Conservation (phyloP, 2,888 invertebrate species). For the Nasonovia ribisnigri region DNA sequence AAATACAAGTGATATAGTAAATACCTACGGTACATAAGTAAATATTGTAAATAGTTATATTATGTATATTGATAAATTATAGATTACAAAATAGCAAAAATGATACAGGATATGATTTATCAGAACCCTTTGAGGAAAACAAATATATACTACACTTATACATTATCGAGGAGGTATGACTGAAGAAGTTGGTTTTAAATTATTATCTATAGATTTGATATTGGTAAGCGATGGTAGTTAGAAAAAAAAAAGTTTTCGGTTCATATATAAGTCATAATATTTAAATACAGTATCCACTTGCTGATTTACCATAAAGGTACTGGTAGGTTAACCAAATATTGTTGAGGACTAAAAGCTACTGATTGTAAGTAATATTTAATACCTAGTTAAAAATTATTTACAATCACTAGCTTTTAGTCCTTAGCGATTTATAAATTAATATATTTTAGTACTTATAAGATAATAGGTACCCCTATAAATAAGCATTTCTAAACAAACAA, state of each 20-base stretch:
- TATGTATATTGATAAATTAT: neutral
- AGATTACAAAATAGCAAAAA: neutral
- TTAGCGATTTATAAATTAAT: too few relatives aligned
- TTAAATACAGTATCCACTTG: neutral
- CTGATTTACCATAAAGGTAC: neutral
- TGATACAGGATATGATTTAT: neutral
- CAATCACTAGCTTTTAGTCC: too few relatives aligned
- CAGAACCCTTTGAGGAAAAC: neutral
- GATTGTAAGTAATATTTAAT: neutral
- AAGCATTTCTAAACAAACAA: neutral
- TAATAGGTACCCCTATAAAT: neutral
- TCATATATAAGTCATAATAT: neutral
- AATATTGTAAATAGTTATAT: too few relatives aligned
- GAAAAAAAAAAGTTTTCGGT: too few relatives aligned
- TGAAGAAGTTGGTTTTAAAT: neutral
- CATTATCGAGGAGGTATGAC: neutral
- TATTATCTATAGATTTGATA: neutral
- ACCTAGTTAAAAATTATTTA: too few relatives aligned
- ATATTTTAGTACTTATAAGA: neutral
- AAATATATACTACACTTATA: neutral
- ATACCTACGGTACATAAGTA: neutral
- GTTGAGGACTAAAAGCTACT: neutral
- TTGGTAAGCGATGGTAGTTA: neutral
- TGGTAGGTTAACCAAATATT: too few relatives aligned
- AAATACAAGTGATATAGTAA: neutral